A percentile compares a stretch with the other conserved stretches of the same genome.
Conservation (phyloP, 2,113 vertebrate genomes). For the Sinocyclocheilus maitianheensis region DNA sequence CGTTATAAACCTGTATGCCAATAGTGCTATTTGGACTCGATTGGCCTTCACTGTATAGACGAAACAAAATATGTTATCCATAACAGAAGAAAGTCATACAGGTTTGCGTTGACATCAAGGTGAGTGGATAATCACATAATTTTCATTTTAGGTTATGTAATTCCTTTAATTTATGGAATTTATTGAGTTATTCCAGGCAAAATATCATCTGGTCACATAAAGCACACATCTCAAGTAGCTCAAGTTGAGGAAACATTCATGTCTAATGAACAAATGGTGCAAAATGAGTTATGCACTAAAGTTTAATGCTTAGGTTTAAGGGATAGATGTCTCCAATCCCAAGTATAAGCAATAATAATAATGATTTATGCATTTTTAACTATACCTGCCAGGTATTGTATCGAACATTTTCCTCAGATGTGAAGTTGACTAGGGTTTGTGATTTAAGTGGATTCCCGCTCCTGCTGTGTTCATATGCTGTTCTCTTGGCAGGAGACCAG, state of each 20-base stretch:
- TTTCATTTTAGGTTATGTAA: too few species aligned
- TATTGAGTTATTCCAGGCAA: background rate
- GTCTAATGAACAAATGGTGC: background rate
- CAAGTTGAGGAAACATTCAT: background rate
- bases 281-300: background rate
- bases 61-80: too few species aligned
- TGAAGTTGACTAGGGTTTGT: background rate
- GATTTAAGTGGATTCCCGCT: background rate
- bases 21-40: too few species aligned
- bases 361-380: background rate
- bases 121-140: too few species aligned
- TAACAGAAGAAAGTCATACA: background rate
- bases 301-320: background rate
- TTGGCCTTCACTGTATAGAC: too few species aligned
- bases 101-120: background rate
- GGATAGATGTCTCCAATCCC: background rate
- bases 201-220: background rate
- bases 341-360: background rate
- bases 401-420: background rate
- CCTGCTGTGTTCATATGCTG: background rate
- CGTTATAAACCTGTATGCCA: background rate
- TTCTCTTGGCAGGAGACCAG: background rate
- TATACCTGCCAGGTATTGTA: background rate
- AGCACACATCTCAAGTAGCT: background rate
- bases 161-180: too few species aligned